phyloP scores from a whole-genome alignment of 2,113 vertebrate species.

The Pycnonotus jocosus region DNA sequence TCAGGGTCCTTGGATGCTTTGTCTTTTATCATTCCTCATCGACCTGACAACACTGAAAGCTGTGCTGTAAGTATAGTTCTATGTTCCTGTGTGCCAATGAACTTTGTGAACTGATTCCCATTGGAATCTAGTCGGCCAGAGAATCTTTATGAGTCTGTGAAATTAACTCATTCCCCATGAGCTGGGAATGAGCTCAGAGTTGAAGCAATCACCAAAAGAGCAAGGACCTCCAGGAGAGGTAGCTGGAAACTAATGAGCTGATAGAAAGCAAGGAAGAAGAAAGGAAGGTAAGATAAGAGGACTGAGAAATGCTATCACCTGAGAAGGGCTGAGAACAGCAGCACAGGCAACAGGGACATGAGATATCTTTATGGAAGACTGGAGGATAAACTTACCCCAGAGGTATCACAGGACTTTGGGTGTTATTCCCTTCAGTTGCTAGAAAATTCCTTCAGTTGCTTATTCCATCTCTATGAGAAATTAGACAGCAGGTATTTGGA shows the following conservation, averaged over 20 bases:
- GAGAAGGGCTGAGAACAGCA: not conserved
- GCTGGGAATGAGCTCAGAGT: not conserved
- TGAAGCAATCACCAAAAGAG: not conserved
- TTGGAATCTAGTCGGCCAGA: not conserved
- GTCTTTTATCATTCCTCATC: conserved; percentile 89
- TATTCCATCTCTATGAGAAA: not conserved
- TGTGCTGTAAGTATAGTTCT: conserved; percentile 82
- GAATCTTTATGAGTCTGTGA: not conserved
- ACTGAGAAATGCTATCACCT: not conserved
- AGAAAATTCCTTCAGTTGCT: not conserved
- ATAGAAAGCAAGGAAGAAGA: not conserved
- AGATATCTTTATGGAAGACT: not conserved
- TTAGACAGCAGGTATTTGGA: not conserved
- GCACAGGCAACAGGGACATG: not conserved
- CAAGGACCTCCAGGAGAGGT: not conserved
- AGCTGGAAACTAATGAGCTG: not conserved
- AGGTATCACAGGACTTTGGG: not conserved
- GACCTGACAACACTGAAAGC: conserved; percentile 82
- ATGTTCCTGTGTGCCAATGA: not conserved
- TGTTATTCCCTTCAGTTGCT: not conserved
- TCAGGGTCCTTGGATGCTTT: conserved; percentile 65
- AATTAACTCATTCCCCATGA: not conserved
- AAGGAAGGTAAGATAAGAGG: not conserved
- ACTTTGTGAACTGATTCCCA: not conserved
- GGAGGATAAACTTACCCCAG: not conserved